Percentiles rank a stretch among this genome's conserved stretches.
Evolutionary conservation across 2,888 invertebrate genomes (phyloP).

Genomic region (Adineta ricciae): DNA sequence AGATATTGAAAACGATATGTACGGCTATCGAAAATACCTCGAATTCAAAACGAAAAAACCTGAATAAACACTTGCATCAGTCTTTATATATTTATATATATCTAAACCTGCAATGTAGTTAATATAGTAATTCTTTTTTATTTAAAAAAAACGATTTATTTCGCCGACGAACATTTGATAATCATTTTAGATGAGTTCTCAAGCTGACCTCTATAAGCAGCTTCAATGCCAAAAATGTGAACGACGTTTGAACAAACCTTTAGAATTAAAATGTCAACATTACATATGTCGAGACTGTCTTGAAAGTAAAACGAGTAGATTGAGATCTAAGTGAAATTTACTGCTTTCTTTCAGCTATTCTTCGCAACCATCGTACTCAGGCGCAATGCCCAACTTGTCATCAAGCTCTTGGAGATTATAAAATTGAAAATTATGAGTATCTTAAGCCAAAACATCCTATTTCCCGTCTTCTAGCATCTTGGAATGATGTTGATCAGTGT

Average conservation of each 20-base stretch:
- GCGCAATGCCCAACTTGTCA: background rate
- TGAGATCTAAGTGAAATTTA: background rate
- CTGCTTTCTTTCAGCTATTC: background rate
- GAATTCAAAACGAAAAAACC: slow-evolving; percentile 5
- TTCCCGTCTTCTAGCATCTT: background rate
- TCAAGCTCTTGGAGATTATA: background rate
- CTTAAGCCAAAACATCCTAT: background rate
- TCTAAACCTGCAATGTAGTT: background rate
- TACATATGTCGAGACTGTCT: background rate
- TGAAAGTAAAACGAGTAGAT: background rate
- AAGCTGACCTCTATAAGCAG: background rate
- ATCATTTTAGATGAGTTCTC: background rate
- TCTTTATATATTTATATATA: background rate
- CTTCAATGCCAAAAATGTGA: background rate
- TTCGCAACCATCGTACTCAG: background rate
- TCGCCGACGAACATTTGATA: no score
- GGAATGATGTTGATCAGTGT: background rate
- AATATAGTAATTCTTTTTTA: background rate
- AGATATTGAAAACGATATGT: background rate
- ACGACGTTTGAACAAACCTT: background rate
- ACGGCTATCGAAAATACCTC: slow-evolving; percentile 18
- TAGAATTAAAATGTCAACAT: background rate
- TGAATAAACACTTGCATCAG: background rate
- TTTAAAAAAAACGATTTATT: background rate
- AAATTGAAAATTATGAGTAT: background rate